Conservation (phyloP, 2,797 vertebrate genomes). For the Nyctibius grandis region DNA sequence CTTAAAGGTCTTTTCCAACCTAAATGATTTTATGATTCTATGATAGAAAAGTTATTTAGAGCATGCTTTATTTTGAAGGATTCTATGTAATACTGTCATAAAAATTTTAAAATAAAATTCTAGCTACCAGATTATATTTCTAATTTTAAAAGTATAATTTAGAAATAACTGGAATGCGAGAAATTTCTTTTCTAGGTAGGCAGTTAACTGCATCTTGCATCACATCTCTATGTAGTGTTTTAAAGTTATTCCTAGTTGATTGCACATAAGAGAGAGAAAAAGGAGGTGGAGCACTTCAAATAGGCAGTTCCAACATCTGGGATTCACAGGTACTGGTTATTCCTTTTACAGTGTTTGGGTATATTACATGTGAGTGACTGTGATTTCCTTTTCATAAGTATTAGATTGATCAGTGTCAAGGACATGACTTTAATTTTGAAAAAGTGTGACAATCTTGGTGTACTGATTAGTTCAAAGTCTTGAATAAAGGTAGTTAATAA, state of each 20-base stretch:
- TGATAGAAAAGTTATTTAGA: not conserved
- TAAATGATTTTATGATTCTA: not conserved
- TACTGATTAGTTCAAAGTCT: not conserved
- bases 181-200: not conserved
- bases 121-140: not conserved
- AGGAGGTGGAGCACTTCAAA: not conserved
- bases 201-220: not conserved
- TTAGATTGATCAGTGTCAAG: not conserved
- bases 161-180: not conserved
- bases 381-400: not conserved
- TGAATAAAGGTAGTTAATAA: not conserved
- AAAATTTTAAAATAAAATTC: not conserved
- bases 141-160: not conserved
- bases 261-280: not conserved
- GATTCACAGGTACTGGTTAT: not conserved
- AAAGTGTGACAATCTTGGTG: not conserved
- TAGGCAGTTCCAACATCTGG: not conserved
- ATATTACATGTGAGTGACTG: not conserved
- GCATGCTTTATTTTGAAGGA: not conserved
- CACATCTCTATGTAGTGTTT: fast-evolving
- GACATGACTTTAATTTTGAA: not conserved
- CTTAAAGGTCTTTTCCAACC: not conserved
- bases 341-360: not conserved
- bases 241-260: not conserved
- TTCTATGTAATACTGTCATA: not conserved